Evolutionary conservation across 1,140 invertebrate species (phyloP).

Genomic region (Zaprionus camerounensis): DNA sequence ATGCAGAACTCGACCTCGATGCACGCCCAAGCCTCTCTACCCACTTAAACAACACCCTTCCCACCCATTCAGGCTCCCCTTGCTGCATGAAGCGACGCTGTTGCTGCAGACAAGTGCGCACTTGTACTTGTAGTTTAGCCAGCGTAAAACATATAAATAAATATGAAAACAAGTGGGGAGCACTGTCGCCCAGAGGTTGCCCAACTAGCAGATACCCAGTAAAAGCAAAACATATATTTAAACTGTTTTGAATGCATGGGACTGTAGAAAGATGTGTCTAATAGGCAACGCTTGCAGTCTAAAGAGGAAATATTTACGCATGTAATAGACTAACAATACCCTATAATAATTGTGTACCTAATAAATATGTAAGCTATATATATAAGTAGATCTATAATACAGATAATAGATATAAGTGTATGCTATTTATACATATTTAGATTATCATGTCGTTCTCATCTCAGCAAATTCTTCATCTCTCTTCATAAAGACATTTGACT

Average conservation of each 20-base stretch:
- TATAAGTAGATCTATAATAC: too few species aligned
- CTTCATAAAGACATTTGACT: neutral
- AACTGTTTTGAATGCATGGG: neutral
- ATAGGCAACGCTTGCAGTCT: too few species aligned
- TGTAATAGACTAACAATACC: too few species aligned
- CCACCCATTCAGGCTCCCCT: neutral
- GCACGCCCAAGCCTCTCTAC: neutral
- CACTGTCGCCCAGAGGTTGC: neutral
- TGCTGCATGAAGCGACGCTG: constrained; percentile 6
- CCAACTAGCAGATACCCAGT: neutral
- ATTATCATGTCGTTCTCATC: too few species aligned
- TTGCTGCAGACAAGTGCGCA: constrained; percentile 72
- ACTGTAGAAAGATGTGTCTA: too few species aligned
- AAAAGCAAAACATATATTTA: neutral
- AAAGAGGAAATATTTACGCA: too few species aligned
- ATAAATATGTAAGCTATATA: too few species aligned
- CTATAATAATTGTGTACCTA: too few species aligned
- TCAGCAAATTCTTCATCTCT: too few species aligned
- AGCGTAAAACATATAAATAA: constrained; percentile 62
- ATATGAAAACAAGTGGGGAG: constrained; percentile 41
- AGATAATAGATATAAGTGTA: too few species aligned
- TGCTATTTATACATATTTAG: too few species aligned
- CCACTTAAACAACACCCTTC: neutral
- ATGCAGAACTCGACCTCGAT: constrained; percentile 46
- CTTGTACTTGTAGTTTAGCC: constrained; percentile 74